phyloP scores from a whole-genome alignment of 1,140 invertebrate genomes.

The Leptinotarsa defecta region DNA sequence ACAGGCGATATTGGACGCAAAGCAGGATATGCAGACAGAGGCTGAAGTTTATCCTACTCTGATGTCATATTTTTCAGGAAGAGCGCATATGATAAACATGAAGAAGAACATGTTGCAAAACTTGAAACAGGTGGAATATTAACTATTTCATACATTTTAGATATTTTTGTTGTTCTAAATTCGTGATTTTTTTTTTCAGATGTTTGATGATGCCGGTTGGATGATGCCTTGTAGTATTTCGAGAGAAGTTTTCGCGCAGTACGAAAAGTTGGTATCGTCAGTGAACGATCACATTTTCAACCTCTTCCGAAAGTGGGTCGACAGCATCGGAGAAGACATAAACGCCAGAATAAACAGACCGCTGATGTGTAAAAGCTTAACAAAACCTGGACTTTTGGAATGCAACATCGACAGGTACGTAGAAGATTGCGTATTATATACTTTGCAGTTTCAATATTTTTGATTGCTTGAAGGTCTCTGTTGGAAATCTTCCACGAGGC shows the following conservation, averaged over 20 bases:
- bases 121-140: constrained; percentile 59
- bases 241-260: constrained; percentile 72
- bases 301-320: constrained; percentile 69
- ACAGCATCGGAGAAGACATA: constrained; percentile 64
- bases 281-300: constrained; percentile 68
- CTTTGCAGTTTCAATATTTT: constrained; percentile 19
- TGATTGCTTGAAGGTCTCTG: constrained; percentile 54
- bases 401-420: constrained; percentile 77
- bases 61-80: constrained; percentile 72
- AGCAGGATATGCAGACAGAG: constrained; percentile 70
- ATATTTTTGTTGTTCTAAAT: not conserved
- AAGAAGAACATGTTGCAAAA: constrained; percentile 67
- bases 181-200: constrained; percentile 48
- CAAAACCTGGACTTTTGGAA: constrained; percentile 70
- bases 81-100: constrained; percentile 66
- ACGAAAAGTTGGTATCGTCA: constrained; percentile 66
- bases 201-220: constrained; percentile 73
- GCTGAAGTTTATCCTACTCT: constrained; percentile 65
- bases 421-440: not conserved
- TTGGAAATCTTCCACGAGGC: constrained; percentile 70
- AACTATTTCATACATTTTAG: not conserved
- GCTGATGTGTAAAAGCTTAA: constrained; percentile 69
- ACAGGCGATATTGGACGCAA: constrained; percentile 74
- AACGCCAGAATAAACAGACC: constrained; percentile 69
- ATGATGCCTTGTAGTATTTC: constrained; percentile 69